These are phyloP conservation scores for Eristalis tenax DNA, from an alignment of 2,888 invertebrate species.

Conservation along the genomic window DNA sequence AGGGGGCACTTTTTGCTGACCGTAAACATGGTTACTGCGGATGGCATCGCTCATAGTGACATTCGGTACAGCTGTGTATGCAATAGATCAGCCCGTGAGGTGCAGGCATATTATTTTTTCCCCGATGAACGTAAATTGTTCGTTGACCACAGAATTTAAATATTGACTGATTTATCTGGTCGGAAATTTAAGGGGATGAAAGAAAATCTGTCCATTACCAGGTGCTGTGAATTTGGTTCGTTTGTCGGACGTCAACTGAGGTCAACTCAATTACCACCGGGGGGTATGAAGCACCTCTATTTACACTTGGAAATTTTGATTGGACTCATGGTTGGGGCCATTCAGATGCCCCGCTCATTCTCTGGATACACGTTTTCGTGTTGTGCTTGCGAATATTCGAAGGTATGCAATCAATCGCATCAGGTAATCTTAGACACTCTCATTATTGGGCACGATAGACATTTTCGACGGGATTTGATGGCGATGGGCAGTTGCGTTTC, in stretches of 20 bases:
- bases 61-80: neutral
- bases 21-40: slow-evolving; percentile 43
- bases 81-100: neutral
- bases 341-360: neutral
- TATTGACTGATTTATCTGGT: slow-evolving; percentile 29
- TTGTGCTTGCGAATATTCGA: neutral
- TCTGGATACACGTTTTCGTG: neutral
- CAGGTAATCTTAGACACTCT: too few species aligned
- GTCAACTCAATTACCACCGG: too few species aligned
- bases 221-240: neutral
- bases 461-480: too few species aligned
- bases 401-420: neutral
- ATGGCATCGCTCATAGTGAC: slow-evolving; percentile 32
- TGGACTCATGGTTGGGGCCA: neutral
- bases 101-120: neutral
- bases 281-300: too few species aligned
- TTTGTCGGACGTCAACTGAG: neutral
- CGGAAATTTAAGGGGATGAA: neutral
- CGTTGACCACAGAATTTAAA: slow-evolving; percentile 12
- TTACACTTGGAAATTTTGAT: neutral
- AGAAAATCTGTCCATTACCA: neutral
- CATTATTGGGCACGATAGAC: too few species aligned
- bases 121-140: neutral
- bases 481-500: too few species aligned
- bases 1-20: slow-evolving; percentile 22